phyloP scores from a whole-genome alignment of 2,113 vertebrate species.

The Clupea harengus region DNA sequence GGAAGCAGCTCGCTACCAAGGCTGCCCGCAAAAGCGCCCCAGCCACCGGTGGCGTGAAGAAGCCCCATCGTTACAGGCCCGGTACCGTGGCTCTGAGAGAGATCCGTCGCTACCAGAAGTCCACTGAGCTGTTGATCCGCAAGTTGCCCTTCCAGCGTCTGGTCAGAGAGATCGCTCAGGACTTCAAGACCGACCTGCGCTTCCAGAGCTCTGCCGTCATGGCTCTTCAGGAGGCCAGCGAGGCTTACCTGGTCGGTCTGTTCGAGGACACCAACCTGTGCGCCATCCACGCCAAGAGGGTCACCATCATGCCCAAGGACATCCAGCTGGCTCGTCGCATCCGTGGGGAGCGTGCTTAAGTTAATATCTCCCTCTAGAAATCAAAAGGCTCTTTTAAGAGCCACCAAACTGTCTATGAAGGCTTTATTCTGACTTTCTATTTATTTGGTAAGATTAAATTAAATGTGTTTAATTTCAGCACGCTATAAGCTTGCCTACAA shows the following conservation, averaged over 20 bases:
- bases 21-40: conserved; percentile 15
- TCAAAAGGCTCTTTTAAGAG: no score
- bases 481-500: no score
- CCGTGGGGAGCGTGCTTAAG: conserved; percentile 13
- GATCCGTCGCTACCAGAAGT: conserved; percentile 27
- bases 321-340: conserved; percentile 49
- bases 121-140: conserved; percentile 23
- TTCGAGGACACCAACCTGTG: conserved; percentile 57
- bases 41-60: conserved; percentile 29
- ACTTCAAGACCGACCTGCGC: conserved; percentile 20
- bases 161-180: conserved; percentile 29
- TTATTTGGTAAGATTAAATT: no score
- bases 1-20: background rate
- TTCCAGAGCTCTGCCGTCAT: conserved; percentile 19
- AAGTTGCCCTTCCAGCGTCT: conserved; percentile 23
- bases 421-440: background rate
- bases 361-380: no score
- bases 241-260: conserved; percentile 40
- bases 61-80: conserved; percentile 30
- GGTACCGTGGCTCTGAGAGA: conserved; percentile 13
- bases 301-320: conserved; percentile 58
- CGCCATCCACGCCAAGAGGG: conserved; percentile 55
- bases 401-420: background rate
- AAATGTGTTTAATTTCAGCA: no score
- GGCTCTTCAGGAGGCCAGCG: conserved; percentile 8